phyloP scores from a whole-genome alignment of 2,888 invertebrate species.

The Macrosiphum euphorbiae region DNA sequence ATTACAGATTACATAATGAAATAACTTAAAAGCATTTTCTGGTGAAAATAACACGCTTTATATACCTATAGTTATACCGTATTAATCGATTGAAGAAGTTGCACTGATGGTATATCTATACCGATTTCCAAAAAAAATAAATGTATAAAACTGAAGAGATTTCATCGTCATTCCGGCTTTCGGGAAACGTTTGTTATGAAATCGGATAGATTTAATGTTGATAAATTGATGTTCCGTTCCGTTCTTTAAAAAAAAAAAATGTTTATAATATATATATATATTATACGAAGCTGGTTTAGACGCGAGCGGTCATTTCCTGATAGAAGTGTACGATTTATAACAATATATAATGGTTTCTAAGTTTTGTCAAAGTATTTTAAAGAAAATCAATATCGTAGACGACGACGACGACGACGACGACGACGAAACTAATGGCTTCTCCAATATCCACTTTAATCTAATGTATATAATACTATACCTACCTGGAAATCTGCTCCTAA shows the following conservation, averaged over 20 bases:
- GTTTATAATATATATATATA: not conserved
- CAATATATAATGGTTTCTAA: not conserved
- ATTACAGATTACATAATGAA: not conserved
- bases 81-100: not conserved
- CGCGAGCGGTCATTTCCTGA: not conserved
- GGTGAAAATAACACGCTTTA: not conserved
- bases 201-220: constrained; percentile 15
- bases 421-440: constrained; percentile 34
- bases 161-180: not conserved
- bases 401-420: not conserved
- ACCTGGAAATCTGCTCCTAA: constrained; percentile 34
- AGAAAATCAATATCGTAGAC: constrained; percentile 27
- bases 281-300: not conserved
- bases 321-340: not conserved
- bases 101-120: not conserved
- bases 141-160: not conserved
- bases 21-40: not conserved
- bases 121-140: not conserved
- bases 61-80: not conserved
- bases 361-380: constrained; percentile 4
- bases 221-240: not conserved
- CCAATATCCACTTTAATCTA: constrained; percentile 25
- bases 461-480: not conserved
- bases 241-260: not conserved
- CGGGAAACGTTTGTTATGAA: not conserved